Evolutionary conservation across 2,113 vertebrate genomes (phyloP), one percentile per base, ranked within the genome.

Genomic region (Psophia crepitans): DNA sequence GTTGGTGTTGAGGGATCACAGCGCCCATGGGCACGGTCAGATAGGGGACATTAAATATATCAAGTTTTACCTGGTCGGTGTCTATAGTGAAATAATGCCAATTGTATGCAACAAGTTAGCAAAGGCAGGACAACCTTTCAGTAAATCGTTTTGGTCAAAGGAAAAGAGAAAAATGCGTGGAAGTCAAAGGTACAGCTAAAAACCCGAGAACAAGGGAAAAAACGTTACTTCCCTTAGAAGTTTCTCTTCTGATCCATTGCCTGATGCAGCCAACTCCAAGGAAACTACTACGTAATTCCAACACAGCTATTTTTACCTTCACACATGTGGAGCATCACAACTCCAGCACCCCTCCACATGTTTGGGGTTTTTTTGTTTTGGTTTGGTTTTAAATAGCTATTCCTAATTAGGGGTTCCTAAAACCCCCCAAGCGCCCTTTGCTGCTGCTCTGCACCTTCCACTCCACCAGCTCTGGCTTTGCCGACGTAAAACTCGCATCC

Each of bases 221-320:
- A 4, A 14, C 24, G 8, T 0, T 0, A 46, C 12, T 49, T n/a
- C 57, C 26, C 23, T 35, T 20, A 21, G 13, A 53, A n/a, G n/a
- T 35, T 54, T 22, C 16, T 48, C 24, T 41, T 39, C 54, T 30
- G 22, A 44, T 37, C 18, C 54, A 51, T 6, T 21, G 23, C 61
- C 46, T 46, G 23, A 76, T 46, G 33, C 35, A 43, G 69, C 51
- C 44, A 60, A 37, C 37, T 37, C 18, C 33, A 53, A 28, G 69
- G 61, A 33, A 68, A 68, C 5, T 5, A 32, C 57, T 6, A 51
- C 6, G 0, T 8, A 14, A n/a, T 35, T 44, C 19, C 44, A 43
- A 37, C 7, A 44, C 19, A 53, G 23, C 18, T 74, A 23, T 14
- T 70, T 44, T 61, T 18, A 70, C 56, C 23, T 24, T 60, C 53